Evolutionary conservation across 1,140 invertebrate genomes (phyloP).

Genomic region (Leucophenga varia): DNA sequence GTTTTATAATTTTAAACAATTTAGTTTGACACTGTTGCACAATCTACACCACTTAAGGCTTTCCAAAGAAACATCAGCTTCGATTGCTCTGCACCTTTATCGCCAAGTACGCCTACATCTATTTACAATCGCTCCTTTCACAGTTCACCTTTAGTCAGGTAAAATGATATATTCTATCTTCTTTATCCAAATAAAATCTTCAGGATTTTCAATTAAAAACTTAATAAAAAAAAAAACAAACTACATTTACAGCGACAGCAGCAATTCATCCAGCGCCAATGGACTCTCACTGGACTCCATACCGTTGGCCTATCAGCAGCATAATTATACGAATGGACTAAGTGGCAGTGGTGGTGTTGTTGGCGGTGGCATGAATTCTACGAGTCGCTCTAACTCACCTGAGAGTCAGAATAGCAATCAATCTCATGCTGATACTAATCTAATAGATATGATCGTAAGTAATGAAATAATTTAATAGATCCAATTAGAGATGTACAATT

Average conservation of each 20-base stretch:
- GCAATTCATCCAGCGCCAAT: slow-evolving; percentile 48
- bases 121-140: slow-evolving; percentile 57
- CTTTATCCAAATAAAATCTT: background rate
- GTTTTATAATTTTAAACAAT: slow-evolving; percentile 9
- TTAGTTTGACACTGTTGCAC: slow-evolving; percentile 57
- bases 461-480: background rate
- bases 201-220: background rate
- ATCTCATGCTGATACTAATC: slow-evolving; percentile 62
- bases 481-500: too few relatives aligned
- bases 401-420: slow-evolving; percentile 64
- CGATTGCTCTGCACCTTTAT: slow-evolving; percentile 59
- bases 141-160: slow-evolving; percentile 56
- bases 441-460: slow-evolving; percentile 69
- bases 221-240: too few relatives aligned
- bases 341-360: slow-evolving; percentile 21
- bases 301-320: slow-evolving; percentile 42
- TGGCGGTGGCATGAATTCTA: slow-evolving; percentile 39
- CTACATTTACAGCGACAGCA: slow-evolving; percentile 43
- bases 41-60: slow-evolving; percentile 57
- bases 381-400: slow-evolving; percentile 63
- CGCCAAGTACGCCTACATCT: slow-evolving; percentile 61
- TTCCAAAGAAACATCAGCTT: slow-evolving; percentile 58
- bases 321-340: slow-evolving; percentile 19
- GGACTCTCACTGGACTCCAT: slow-evolving; percentile 45
- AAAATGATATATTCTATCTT: slow-evolving; percentile 14